A percentile compares a stretch with the other conserved stretches of the same genome.
Evolutionary conservation across 1,140 invertebrate genomes (phyloP).

Genomic region (Magallana gigas): DNA sequence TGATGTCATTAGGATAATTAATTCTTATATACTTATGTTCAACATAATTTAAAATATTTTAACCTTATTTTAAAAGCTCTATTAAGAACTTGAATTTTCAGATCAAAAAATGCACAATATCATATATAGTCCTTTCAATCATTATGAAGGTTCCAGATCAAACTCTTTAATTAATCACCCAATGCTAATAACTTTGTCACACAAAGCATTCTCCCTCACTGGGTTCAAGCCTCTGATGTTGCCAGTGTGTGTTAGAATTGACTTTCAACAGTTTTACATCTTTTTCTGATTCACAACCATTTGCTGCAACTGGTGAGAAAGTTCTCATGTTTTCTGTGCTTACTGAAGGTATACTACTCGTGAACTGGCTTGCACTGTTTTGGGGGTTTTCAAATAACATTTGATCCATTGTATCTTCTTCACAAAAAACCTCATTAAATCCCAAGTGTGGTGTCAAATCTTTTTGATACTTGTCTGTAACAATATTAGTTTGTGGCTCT

Average conservation of each 20-base stretch:
- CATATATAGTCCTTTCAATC: too few relatives aligned
- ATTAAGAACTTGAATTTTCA: too few relatives aligned
- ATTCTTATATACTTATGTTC: too few relatives aligned
- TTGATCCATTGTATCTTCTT: neutral
- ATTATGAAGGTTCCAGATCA: too few relatives aligned
- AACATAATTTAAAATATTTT: too few relatives aligned
- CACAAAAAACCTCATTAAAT: neutral
- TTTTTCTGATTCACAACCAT: neutral
- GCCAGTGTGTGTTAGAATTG: slow-evolving; percentile 25
- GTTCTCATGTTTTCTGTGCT: neutral
- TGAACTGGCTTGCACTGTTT: too few relatives aligned
- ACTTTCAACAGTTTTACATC: neutral
- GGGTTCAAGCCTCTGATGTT: slow-evolving; percentile 36
- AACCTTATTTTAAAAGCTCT: too few relatives aligned
- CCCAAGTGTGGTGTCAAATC: neutral
- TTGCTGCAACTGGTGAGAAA: neutral
- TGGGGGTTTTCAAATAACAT: neutral
- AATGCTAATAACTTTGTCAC: neutral
- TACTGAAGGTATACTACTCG: neutral
- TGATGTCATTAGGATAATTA: too few relatives aligned
- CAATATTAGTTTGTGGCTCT: neutral
- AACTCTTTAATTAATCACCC: neutral
- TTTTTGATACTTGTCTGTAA: neutral
- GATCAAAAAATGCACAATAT: too few relatives aligned
- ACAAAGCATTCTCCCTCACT: slow-evolving; percentile 47